phyloP scores from a whole-genome alignment of 2,797 vertebrate genomes.

The Trachops cirrhosus region DNA sequence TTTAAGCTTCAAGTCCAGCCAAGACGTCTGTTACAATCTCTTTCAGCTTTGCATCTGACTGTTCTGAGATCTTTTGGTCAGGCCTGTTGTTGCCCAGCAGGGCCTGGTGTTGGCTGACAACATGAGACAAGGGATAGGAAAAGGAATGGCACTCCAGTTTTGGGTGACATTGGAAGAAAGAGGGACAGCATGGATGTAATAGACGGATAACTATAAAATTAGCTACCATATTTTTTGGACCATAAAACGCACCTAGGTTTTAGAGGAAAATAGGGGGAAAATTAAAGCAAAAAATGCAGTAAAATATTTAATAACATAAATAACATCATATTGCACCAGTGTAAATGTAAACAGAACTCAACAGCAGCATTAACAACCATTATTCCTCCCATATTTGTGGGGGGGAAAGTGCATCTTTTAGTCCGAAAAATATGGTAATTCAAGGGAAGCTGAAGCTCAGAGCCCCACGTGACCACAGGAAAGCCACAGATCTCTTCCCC shows the following conservation, averaged over 20 bases:
- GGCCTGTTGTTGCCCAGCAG: neutral
- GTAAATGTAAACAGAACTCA: too few relatives aligned
- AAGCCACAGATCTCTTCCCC: neutral
- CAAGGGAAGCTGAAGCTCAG: neutral
- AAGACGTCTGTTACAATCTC: neutral
- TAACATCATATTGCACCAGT: too few relatives aligned
- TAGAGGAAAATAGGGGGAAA: too few relatives aligned
- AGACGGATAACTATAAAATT: neutral
- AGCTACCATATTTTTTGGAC: neutral
- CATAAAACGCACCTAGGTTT: too few relatives aligned
- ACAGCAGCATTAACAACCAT: too few relatives aligned
- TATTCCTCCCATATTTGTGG: too few relatives aligned
- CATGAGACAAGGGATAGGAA: neutral
- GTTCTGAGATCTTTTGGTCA: neutral
- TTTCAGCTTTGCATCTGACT: neutral
- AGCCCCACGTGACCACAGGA: neutral
- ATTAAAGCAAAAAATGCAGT: too few relatives aligned
- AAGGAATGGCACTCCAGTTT: neutral
- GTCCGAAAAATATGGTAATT: neutral
- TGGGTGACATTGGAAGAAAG: neutral
- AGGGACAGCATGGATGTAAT: neutral
- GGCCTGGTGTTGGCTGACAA: neutral
- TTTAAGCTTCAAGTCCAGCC: slow-evolving; percentile 81
- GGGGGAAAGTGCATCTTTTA: too few relatives aligned
- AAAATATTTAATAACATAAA: too few relatives aligned